Conservation (phyloP, 2,888 invertebrate genomes). For the Hedya salicella region DNA sequence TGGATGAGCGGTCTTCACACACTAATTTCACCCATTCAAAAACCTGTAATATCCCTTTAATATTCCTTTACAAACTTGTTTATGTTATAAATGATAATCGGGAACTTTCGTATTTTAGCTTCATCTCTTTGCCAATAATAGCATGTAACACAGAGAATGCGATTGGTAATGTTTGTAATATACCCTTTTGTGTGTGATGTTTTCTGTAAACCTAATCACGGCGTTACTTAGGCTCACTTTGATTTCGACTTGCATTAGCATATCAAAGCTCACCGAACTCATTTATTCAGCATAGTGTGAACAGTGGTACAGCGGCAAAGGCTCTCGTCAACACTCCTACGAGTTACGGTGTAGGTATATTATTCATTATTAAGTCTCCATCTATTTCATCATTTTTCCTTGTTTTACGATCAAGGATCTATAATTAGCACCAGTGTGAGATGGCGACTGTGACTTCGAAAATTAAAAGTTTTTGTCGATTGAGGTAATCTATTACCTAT, state of each 20-base stretch:
- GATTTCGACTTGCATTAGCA: constrained; percentile 46
- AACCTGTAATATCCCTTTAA: constrained; percentile 38
- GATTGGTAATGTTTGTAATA: constrained; percentile 34
- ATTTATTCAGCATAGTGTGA: constrained; percentile 40
- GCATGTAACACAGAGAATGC: constrained; percentile 17
- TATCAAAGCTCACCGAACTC: constrained; percentile 45
- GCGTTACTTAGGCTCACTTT: constrained; percentile 37
- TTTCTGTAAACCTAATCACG: constrained; percentile 41
- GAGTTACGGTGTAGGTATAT: not conserved
- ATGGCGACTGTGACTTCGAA: too few relatives aligned
- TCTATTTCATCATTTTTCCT: not conserved
- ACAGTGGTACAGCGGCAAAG: constrained; percentile 31
- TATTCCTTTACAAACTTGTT: constrained; percentile 23
- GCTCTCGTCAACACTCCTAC: not conserved
- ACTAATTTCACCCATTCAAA: constrained; percentile 23
- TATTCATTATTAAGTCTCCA: constrained; percentile 1
- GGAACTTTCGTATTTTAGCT: constrained; percentile 16
- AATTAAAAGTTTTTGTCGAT: too few relatives aligned
- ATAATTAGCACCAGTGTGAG: not conserved
- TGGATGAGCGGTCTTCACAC: constrained; percentile 12
- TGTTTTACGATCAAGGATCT: not conserved
- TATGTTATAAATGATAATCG: constrained; percentile 13
- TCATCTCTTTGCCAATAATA: constrained; percentile 5
- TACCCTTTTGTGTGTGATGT: constrained; percentile 17
- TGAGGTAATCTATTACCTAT: constrained; percentile 3